Evolutionary conservation across 2,113 vertebrate genomes (phyloP).

Genomic region (Crotophaga sulcirostris): DNA sequence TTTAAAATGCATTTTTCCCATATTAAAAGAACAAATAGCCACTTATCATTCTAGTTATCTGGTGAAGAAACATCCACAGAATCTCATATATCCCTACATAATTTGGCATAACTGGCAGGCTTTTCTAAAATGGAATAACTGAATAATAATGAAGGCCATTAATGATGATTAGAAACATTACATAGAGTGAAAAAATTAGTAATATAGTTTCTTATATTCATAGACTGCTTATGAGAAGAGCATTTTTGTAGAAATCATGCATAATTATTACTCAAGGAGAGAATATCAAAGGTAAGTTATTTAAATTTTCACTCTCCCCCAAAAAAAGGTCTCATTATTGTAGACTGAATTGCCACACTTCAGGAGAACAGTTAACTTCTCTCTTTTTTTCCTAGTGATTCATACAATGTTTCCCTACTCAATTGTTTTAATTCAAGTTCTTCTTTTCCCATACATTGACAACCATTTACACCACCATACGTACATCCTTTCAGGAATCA

Average conservation of each 20-base stretch:
- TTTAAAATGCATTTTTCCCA: neutral
- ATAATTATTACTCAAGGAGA: neutral
- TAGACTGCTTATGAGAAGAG: neutral
- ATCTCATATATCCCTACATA: neutral
- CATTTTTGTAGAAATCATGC: neutral
- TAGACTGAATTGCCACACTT: neutral
- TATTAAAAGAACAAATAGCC: neutral
- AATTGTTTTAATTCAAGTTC: neutral
- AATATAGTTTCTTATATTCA: slow-evolving; percentile 2
- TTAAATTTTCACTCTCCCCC: neutral
- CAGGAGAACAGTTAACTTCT: neutral
- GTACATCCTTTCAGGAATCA: neutral
- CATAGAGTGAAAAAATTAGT: slow-evolving; percentile 17
- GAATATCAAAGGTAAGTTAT: neutral
- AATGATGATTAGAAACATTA: slow-evolving; percentile 37
- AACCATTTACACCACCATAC: neutral
- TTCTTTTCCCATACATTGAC: neutral
- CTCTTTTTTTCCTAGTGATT: neutral
- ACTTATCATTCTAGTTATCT: neutral
- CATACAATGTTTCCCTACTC: neutral
- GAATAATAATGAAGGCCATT: slow-evolving; percentile 57
- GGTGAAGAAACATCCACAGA: neutral
- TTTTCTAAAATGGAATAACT: slow-evolving; percentile 44
- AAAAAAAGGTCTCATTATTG: neutral
- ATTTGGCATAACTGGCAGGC: slow-evolving; percentile 21